Conservation (phyloP, 1,140 invertebrate species). For the Temnothorax longispinosus region DNA sequence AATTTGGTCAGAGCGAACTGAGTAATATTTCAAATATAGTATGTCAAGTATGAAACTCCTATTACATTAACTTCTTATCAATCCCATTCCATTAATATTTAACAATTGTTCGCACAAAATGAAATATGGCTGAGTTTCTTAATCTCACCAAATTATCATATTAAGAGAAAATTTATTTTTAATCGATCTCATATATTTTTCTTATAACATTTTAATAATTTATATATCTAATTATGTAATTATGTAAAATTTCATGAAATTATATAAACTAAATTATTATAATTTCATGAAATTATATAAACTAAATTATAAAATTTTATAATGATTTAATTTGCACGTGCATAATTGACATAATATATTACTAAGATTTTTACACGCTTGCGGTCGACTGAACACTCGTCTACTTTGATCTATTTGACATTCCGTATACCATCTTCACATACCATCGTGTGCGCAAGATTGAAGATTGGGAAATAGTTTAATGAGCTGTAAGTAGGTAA, state of each 20-base stretch:
- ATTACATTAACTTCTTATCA: neutral
- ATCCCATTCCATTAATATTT: neutral
- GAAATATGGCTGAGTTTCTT: neutral
- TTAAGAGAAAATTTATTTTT: neutral
- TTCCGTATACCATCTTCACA: neutral
- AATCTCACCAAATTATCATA: neutral
- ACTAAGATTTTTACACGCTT: neutral
- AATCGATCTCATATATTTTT: neutral
- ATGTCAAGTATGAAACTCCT: neutral
- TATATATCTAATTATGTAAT: neutral
- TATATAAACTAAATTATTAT: neutral
- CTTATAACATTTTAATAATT: slow-evolving; percentile 10
- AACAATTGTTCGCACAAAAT: neutral
- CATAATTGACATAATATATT: neutral
- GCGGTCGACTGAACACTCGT: neutral
- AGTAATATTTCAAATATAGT: neutral
- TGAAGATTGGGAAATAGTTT: slow-evolving; percentile 46
- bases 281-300: neutral
- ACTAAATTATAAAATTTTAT: neutral
- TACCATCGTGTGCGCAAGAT: slow-evolving; percentile 11
- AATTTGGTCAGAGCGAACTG: neutral
- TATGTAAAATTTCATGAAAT: neutral
- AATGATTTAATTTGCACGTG: neutral
- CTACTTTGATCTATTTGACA: slow-evolving; percentile 6
- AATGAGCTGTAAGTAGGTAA: slow-evolving; percentile 48